Conservation (phyloP, 2,797 vertebrate species). For the Sebastes oblongus region DNA sequence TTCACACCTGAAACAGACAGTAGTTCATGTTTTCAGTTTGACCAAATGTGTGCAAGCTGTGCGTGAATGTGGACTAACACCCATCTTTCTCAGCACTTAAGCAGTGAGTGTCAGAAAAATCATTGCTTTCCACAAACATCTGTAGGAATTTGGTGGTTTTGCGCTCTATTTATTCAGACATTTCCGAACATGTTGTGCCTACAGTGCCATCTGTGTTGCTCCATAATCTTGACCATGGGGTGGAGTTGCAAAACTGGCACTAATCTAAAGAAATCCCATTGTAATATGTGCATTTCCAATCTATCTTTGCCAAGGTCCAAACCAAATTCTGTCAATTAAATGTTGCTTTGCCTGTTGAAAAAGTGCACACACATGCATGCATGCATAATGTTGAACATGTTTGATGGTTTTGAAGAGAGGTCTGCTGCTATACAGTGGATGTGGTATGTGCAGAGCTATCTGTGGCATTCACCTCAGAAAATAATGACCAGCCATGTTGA, state of each 20-base stretch:
- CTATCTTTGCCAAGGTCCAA: neutral
- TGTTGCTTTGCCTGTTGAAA: neutral
- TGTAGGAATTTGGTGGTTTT: neutral
- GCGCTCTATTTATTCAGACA: neutral
- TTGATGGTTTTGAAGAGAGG: neutral
- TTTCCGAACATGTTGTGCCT: neutral
- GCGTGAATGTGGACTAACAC: neutral
- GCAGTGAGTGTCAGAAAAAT: neutral
- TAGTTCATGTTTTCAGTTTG: neutral
- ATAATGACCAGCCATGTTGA: neutral
- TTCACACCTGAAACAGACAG: neutral
- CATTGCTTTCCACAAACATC: neutral
- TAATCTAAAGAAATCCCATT: neutral
- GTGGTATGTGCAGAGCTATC: neutral
- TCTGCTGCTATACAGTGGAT: neutral
- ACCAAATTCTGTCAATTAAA: neutral
- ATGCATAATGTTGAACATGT: neutral
- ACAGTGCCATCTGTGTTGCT: conserved; percentile 25
- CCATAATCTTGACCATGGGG: neutral
- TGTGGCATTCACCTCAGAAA: neutral
- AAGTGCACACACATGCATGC: neutral
- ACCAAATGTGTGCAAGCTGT: neutral
- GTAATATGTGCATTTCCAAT: neutral
- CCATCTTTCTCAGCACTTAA: neutral
- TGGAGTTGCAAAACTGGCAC: neutral